phyloP scores from a whole-genome alignment of 2,113 vertebrate genomes.

The Ascaphus truei region DNA sequence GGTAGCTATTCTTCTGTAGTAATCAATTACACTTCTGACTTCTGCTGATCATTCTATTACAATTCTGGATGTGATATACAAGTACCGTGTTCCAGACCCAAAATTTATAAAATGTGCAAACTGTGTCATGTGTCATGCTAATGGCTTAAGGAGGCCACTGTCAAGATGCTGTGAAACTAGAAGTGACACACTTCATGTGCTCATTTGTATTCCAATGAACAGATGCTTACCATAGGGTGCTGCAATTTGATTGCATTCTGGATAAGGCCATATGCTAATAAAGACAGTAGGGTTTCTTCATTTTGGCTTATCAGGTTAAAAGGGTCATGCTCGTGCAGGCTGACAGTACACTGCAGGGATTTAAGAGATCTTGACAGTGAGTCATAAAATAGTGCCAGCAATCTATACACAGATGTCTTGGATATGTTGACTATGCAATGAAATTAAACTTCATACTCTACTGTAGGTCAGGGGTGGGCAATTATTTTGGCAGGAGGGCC shows the following conservation, averaged over 20 bases:
- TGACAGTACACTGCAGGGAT: background rate
- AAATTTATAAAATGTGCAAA: too few relatives aligned
- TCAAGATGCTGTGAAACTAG: too few relatives aligned
- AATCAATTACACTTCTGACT: too few relatives aligned
- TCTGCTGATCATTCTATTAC: too few relatives aligned
- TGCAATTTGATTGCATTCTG: background rate
- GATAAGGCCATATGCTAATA: background rate
- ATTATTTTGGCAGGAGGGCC: too few relatives aligned
- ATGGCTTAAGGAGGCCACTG: too few relatives aligned
- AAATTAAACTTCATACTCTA: conserved; percentile 4
- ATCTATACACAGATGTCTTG: conserved; percentile 15
- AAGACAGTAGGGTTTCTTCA: background rate
- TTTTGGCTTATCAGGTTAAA: conserved; percentile 17
- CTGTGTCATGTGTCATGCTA: too few relatives aligned
- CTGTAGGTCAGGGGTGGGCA: background rate
- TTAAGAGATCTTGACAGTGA: conserved; percentile 28
- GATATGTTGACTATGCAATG: conserved; percentile 15
- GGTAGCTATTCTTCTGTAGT: too few relatives aligned
- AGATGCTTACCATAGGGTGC: background rate
- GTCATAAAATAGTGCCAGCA: conserved; percentile 5
- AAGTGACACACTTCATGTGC: background rate
- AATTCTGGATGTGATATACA: too few relatives aligned
- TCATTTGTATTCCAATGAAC: conserved; percentile 17
- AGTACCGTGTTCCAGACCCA: too few relatives aligned
- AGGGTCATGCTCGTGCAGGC: conserved; percentile 6